Base-by-base conservation (phyloP, 2,888 invertebrate species). In the Clostera curtula region DNA sequence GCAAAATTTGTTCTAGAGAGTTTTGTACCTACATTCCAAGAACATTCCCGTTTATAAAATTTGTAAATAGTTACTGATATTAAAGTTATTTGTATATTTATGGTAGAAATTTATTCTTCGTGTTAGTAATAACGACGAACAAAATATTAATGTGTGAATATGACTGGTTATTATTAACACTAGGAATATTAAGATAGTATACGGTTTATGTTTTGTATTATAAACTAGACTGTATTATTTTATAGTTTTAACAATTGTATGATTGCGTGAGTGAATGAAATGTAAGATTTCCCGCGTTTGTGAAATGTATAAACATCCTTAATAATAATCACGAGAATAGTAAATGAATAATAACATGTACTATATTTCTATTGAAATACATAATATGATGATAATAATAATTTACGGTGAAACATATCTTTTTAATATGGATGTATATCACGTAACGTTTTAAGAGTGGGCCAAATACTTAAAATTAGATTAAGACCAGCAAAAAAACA, bases 221-320 rank as follows among this genome's bases (percentile, higher is more conserved):
- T 75, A 72, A 74, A 67, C 65, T 61, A 63, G 66, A 74, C 68
- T 75, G 68, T 73, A 67, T 68, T 57, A n/a, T n/a, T 55, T 65
- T 63, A 59, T 44, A 48, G 44, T 32, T 43, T 15, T 36, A 36
- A 34, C 24, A 49, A 40, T 53, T 51, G 5, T 46, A 46, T 59
- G 61, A 49, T 48, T 62, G 60, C 33, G 43, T 51, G 57, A 36
- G 41, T 56, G 58, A 36, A 41, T 56, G 58, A n/a, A n/a, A n/a
- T 47, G 43, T 42, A 52, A 5, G 48, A 47, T 47, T 42, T 37
- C 45, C 40, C 40, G 48, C 43, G 49, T 31, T 27, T 23, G 49
- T 61, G 44, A 36, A 48, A 51, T 48, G 62, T 63, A 65, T 57
- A 63, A 56, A 56, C 53, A 49, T 60, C 41, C 38, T 39, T 38